A percentile compares a stretch with the other conserved stretches of the same genome.
Conservation (phyloP, 2,888 invertebrate genomes). For the Polymixis flavicincta region DNA sequence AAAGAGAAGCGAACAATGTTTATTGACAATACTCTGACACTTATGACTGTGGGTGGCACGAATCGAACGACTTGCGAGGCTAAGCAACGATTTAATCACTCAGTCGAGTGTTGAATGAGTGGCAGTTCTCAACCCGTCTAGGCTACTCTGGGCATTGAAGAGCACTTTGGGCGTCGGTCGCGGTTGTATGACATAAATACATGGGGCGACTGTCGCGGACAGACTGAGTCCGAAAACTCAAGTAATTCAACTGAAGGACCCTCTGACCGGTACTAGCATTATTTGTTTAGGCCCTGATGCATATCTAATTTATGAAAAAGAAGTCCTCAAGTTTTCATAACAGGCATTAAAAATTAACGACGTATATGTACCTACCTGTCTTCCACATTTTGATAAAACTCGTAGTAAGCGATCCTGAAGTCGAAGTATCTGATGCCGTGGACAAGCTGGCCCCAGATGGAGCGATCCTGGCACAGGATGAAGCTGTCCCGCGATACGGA, state of each 20-base stretch:
- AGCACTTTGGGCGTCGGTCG: conserved; percentile 16
- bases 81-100: conserved; percentile 30
- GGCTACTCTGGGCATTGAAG: conserved; percentile 18
- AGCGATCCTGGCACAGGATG: conserved; percentile 93
- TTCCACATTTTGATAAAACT: conserved; percentile 80
- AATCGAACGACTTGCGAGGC: conserved; percentile 16
- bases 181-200: conserved; percentile 15
- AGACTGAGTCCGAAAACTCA: neutral
- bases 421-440: conserved; percentile 96
- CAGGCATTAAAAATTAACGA: neutral
- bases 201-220: conserved; percentile 21
- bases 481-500: conserved; percentile 82
- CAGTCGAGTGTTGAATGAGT: conserved; percentile 37
- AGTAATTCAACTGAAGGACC: conserved; percentile 3
- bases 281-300: neutral
- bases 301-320: neutral
- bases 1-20: conserved; percentile 20
- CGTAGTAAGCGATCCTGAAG: conserved; percentile 94
- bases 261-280: conserved; percentile 1
- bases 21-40: conserved; percentile 27
- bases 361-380: conserved; percentile 82
- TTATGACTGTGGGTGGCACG: conserved; percentile 15
- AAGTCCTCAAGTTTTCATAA: neutral
- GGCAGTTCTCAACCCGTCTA: conserved; percentile 17
- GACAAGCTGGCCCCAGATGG: conserved; percentile 95